Percentiles rank a stretch among this genome's conserved stretches.
These are phyloP conservation scores for Oenanthe melanoleuca DNA, from an alignment of 2,113 vertebrate species.

Conservation along the genomic window DNA sequence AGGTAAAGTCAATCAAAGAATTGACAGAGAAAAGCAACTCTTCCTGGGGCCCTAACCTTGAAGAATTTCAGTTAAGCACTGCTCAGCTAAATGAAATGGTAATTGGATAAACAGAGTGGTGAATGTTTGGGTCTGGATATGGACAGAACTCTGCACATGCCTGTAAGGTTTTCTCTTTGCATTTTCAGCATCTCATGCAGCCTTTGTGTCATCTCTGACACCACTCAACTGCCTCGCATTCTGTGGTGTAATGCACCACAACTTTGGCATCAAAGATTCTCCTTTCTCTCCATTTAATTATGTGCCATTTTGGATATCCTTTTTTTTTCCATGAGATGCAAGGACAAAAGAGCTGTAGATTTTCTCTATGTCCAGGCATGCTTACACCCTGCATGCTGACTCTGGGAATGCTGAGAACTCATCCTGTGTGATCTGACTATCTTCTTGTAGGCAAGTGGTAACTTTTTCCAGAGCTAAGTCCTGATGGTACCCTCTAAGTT, in stretches of 20 bases:
- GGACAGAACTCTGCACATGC: background rate
- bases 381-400: background rate
- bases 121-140: background rate
- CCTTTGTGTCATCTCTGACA: background rate
- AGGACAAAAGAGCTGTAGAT: background rate
- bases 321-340: background rate
- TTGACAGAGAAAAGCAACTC: background rate
- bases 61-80: slow-evolving; percentile 29
- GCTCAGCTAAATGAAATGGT: slow-evolving; percentile 14
- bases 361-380: rapidly evolving
- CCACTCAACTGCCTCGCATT: rapidly evolving
- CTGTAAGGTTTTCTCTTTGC: background rate
- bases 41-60: slow-evolving; percentile 37
- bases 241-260: background rate
- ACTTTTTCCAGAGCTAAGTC: rapidly evolving
- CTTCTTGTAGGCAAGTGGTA: background rate
- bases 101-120: slow-evolving; percentile 35
- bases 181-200: background rate
- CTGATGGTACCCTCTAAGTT: background rate
- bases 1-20: slow-evolving; percentile 34
- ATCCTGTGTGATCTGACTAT: background rate
- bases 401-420: background rate
- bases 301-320: background rate
- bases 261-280: background rate
- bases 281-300: background rate